Base-by-base conservation (phyloP, 2,888 invertebrate species). In the Sphecodes monilicornis region DNA sequence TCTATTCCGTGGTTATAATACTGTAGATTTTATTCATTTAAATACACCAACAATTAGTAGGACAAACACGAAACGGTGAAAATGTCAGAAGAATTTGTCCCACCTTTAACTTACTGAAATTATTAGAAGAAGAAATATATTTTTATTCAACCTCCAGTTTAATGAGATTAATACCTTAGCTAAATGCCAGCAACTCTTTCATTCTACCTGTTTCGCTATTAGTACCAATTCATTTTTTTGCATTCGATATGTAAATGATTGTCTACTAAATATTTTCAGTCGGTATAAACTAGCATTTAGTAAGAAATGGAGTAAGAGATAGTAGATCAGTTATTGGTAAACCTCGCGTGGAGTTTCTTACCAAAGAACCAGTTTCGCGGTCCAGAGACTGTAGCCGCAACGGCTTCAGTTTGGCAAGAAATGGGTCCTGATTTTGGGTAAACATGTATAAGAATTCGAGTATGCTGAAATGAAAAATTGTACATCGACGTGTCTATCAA, bases 401-500 rank as follows among this genome's bases (percentile, higher is more conserved):
- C 36, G 18, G 10, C 8, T 68, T 39, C 22, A 0, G 39, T 68
- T 68, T 13, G 39, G 22, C 39, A 22, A 68, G 39, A 11, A 5
- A n/a, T 39, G n/a, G 5, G 18, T 26, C 8, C 26, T 16, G 36
- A 57, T 50, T 60, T 22, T 22, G n/a, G 26, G 11, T 22, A 22
- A 10, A 36, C 10, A 29, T 22, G 22, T 8, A 3, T 3, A 32
- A n/a, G 36, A 73, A 43, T 43, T 78, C 39, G 36, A 73, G 50
- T 46, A 60, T 69, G 66, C 39, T 39, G 60, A 46, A 60, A 54
- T 76, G 80, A 75, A 83, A 76, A 87, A 84, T 80, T 71, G 75
- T 32, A 13, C 74, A 36, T 74, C 85, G 81, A 69, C 43, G 80
- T 81, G 82, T 75, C 84, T 75, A 76, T 87, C 78, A 85, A 72